These are phyloP conservation scores for Nemotelus pantherinus DNA, from an alignment of 2,888 invertebrate genomes.

Conservation along the genomic window DNA sequence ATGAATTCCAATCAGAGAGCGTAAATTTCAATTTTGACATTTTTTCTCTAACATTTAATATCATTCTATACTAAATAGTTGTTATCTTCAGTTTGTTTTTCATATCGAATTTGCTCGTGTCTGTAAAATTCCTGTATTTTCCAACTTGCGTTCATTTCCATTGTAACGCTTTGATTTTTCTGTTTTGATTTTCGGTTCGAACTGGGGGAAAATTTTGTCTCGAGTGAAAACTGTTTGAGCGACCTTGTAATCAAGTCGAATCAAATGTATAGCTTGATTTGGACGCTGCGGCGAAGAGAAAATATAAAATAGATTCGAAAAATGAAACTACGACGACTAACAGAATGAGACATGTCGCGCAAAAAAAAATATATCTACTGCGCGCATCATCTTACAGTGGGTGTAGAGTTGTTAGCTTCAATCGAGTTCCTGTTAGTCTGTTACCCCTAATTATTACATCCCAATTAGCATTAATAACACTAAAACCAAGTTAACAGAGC, in stretches of 20 bases:
- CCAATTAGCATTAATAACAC: not conserved
- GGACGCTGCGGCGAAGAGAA: not conserved
- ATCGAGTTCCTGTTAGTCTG: slow-evolving; percentile 49
- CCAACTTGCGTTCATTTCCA: slow-evolving; percentile 45
- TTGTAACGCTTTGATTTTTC: slow-evolving; percentile 3
- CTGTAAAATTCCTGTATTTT: slow-evolving; percentile 36
- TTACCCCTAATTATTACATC: slow-evolving; percentile 49
- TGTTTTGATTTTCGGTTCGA: no score
- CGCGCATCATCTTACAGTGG: slow-evolving; percentile 10
- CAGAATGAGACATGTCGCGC: not conserved
- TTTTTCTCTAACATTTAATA: slow-evolving; percentile 27
- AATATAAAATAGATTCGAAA: not conserved
- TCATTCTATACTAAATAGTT: slow-evolving; percentile 27
- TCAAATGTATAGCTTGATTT: no score
- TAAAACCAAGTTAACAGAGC: no score
- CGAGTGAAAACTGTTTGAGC: no score
- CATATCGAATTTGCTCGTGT: not conserved
- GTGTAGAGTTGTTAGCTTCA: slow-evolving; percentile 14
- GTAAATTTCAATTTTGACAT: not conserved
- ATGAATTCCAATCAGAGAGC: no score
- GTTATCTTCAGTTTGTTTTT: slow-evolving; percentile 21
- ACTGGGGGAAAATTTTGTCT: no score
- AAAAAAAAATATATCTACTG: not conserved
- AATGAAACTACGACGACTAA: not conserved
- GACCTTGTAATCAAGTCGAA: no score